phyloP scores from a whole-genome alignment of 2,797 vertebrate genomes.

The Lepidocolaptes lacrymiger region DNA sequence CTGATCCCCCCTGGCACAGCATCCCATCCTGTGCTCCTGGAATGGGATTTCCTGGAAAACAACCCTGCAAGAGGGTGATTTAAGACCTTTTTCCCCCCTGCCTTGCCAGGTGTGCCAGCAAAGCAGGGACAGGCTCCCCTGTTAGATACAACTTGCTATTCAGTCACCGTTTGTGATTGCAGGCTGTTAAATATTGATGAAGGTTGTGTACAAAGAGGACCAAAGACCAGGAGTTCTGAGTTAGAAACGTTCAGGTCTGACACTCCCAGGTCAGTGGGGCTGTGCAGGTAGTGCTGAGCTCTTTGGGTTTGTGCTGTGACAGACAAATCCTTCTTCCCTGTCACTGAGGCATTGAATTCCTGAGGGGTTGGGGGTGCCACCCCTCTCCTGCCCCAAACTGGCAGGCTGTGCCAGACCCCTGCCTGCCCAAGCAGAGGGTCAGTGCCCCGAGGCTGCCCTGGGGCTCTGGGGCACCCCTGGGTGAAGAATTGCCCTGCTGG shows the following conservation, averaged over 20 bases:
- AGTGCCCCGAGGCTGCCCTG: neutral
- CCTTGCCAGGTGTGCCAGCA: neutral
- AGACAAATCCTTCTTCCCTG: neutral
- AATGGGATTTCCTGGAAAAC: rapidly evolving
- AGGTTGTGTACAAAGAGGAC: neutral
- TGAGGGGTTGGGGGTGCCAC: neutral
- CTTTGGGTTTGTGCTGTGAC: neutral
- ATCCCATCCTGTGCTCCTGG: neutral
- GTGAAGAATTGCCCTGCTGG: neutral
- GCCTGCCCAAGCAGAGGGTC: neutral
- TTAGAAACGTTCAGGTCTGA: rapidly evolving
- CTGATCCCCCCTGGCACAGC: neutral
- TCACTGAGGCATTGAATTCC: neutral
- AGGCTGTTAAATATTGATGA: neutral
- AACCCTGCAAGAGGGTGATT: neutral
- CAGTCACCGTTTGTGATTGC: rapidly evolving
- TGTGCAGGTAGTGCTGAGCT: neutral
- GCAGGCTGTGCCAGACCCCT: neutral
- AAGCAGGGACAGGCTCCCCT: neutral
- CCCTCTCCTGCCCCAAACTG: neutral
- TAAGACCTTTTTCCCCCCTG: neutral
- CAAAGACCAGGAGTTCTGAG: conserved; percentile 19
- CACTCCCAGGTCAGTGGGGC: rapidly evolving
- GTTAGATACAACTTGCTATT: neutral
- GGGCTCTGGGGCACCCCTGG: neutral